Base-by-base conservation (phyloP, 2,797 vertebrate species). In the Hipposideros larvatus region DNA sequence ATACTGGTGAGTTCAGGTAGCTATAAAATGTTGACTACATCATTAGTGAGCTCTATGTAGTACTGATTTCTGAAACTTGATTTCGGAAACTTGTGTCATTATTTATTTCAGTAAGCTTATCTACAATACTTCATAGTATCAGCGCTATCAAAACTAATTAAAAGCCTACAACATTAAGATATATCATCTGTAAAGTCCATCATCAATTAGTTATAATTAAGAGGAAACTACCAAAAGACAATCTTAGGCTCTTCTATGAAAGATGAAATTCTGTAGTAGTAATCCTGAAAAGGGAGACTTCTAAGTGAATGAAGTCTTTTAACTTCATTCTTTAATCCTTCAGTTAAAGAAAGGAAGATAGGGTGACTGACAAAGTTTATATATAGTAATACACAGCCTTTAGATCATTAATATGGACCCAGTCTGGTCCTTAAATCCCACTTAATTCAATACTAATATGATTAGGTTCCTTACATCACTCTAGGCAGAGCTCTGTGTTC, bases 131-230 rank as follows among this genome's bases (percentile, higher is more conserved):
- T 89, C 24, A 53, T 11, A 82, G 31, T 77, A 43, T 63, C 55
- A 85, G 11, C 59, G 77, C 34, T 71, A 96, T 63, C 59, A 91
- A 95, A 95, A 85, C 55, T 68, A 88, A 94, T 19, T 74, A 71
- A 88, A 91, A 95, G 26, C 28, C 43, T n/a, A 70, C 3, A 80
- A 34, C 16, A 78, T 65, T 84, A 82, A 59, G 26, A 94, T 57
- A 28, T 74, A 16, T 82, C 18, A 51, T 57, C 57, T 90, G 7
- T 89, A 83, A 82, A 80, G 51, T 57, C 59, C 28, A 78, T 37
- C 26, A 63, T 43, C 75, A 43, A 88, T 55, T 61, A 78, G 21
- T 89, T 70, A 85, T 51, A 73, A 96, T 65, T 51, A 79, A 31
- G 9, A 85, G 41, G 70, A 93, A 89, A 71, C 16, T 85, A 70